Conservation (phyloP, 2,888 invertebrate genomes). For the Scelioninae gen. 1 region DNA sequence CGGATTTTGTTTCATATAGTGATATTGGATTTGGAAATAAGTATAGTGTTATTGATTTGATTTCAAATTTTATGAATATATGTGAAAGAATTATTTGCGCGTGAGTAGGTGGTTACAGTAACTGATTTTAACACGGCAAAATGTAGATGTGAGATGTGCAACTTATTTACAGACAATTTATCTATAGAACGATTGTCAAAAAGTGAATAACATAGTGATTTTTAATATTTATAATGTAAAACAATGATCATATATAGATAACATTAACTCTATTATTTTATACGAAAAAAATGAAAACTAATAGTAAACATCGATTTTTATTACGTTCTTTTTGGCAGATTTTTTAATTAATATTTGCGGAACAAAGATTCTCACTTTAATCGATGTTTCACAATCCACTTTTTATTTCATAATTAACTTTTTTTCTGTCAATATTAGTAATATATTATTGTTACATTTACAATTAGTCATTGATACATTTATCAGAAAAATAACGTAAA, state of each 20-base stretch:
- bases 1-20: constrained; percentile 4
- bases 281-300: not conserved
- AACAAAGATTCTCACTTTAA: too few relatives aligned
- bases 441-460: not conserved
- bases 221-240: constrained; percentile 26
- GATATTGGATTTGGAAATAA: constrained; percentile 7
- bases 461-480: not conserved
- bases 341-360: too few relatives aligned
- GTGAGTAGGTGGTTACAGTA: constrained; percentile 20
- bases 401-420: too few relatives aligned
- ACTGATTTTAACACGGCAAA: constrained; percentile 2
- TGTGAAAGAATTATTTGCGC: not conserved
- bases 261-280: not conserved
- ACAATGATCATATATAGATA: constrained; percentile 17
- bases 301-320: too few relatives aligned
- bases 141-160: constrained; percentile 1
- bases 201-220: constrained; percentile 35
- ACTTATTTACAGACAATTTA: constrained; percentile 28
- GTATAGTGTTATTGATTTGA: constrained; percentile 19
- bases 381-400: too few relatives aligned
- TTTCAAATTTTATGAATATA: constrained; percentile 19
- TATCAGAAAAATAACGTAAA: not conserved
- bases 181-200: constrained; percentile 8
- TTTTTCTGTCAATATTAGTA: too few relatives aligned
- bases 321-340: too few relatives aligned